Evolutionary conservation across 2,888 invertebrate species (phyloP).

Genomic region (Tipula unca): DNA sequence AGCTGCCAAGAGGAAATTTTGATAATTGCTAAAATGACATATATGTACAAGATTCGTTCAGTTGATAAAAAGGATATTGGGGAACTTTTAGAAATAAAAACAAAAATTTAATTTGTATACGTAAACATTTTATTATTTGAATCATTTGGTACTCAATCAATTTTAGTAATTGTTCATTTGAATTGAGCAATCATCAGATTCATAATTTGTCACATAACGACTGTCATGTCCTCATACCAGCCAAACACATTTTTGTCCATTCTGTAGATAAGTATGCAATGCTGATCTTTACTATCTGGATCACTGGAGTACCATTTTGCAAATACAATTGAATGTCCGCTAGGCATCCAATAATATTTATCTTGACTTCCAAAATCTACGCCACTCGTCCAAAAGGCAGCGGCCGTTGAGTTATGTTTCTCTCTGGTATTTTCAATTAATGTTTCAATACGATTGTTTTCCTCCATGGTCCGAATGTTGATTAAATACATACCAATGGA

Average conservation of each 20-base stretch:
- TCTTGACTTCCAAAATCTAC: neutral
- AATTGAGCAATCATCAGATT: neutral
- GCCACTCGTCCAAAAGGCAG: neutral
- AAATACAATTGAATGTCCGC: neutral
- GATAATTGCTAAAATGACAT: no score
- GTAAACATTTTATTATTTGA: no score
- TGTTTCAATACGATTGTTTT: neutral
- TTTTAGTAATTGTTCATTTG: neutral
- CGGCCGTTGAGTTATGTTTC: neutral
- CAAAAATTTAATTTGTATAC: no score
- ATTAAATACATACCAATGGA: neutral
- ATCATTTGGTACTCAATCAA: no score
- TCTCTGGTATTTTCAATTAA: neutral
- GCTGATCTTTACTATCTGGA: neutral
- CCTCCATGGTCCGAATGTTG: neutral
- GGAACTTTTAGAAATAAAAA: no score
- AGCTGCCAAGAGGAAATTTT: no score
- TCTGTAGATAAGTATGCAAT: neutral
- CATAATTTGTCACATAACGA: neutral
- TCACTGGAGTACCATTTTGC: neutral
- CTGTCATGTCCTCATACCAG: neutral
- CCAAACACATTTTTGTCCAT: neutral
- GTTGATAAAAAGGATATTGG: no score
- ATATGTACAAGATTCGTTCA: no score
- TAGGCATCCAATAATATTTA: neutral